Evolutionary conservation across 2,797 vertebrate genomes (phyloP).

Genomic region (Accipiter fasciatus): DNA sequence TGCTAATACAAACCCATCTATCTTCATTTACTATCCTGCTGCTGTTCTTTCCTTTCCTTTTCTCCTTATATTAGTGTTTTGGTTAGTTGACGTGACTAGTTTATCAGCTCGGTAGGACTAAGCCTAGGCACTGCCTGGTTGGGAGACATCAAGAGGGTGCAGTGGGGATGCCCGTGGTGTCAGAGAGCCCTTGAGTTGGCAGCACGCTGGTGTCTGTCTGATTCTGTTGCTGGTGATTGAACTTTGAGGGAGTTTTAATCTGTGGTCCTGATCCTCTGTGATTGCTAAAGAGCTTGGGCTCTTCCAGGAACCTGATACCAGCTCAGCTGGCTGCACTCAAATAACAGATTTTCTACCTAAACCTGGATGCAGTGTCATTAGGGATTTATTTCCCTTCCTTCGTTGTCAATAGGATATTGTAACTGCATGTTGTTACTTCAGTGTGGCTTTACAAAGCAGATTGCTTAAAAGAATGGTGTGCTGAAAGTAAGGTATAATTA

Average conservation of each 20-base stretch:
- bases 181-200: background rate
- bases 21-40: background rate
- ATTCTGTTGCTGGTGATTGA: background rate
- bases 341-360: background rate
- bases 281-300: background rate
- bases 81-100: background rate
- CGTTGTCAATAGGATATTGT: background rate
- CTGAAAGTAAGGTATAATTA: background rate
- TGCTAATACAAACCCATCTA: background rate
- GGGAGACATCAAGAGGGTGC: background rate
- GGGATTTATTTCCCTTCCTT: background rate
- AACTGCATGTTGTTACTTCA: accelerated
- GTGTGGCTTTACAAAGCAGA: background rate
- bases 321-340: background rate
- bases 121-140: background rate
- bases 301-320: background rate
- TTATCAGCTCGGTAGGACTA: background rate
- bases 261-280: background rate
- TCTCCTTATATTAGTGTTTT: background rate
- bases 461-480: background rate
- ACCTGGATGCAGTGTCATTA: background rate
- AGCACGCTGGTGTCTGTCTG: accelerated
- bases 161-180: background rate
- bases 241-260: background rate
- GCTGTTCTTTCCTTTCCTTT: background rate